Conservation (phyloP, 2,797 vertebrate genomes). For the Gobio occitaniae region DNA sequence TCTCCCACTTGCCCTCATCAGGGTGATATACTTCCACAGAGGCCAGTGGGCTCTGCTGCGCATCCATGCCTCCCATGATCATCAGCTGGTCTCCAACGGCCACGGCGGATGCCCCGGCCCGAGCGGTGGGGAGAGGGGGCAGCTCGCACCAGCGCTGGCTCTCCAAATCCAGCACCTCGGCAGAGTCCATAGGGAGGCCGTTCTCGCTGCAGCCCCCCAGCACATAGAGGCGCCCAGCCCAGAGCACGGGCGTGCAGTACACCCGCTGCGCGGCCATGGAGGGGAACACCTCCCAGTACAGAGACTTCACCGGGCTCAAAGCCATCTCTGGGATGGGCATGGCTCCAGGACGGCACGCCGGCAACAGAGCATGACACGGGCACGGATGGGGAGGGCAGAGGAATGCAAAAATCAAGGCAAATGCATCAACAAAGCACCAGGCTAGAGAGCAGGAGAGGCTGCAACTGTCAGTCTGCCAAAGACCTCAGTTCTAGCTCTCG, state of each 20-base stretch:
- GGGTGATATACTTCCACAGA: conserved; percentile 91
- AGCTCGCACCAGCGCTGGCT: conserved; percentile 88
- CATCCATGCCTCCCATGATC: conserved; percentile 93
- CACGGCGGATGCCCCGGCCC: conserved; percentile 88
- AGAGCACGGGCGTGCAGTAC: conserved; percentile 89
- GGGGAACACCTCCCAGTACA: conserved; percentile 91
- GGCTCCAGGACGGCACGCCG: conserved; percentile 70
- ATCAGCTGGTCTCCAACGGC: conserved; percentile 87
- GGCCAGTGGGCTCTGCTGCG: conserved; percentile 88
- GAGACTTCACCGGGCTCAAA: conserved; percentile 82
- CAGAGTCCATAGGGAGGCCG: conserved; percentile 86
- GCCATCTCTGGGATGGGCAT: conserved; percentile 87
- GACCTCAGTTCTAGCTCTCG: conserved; percentile 1
- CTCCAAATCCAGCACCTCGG: conserved; percentile 86
- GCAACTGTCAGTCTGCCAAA: conserved; percentile 52
- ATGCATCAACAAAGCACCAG: conserved; percentile 46
- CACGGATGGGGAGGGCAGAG: not conserved
- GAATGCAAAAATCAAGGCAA: conserved; percentile 42
- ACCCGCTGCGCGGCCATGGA: conserved; percentile 90
- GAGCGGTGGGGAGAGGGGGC: conserved; percentile 84
- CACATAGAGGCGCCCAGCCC: conserved; percentile 90
- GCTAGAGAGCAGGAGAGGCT: conserved; percentile 26
- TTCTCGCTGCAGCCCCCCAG: conserved; percentile 91
- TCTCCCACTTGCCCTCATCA: conserved; percentile 96
- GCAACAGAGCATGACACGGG: conserved; percentile 74